phyloP scores from a whole-genome alignment of 1,140 invertebrate species.

The Thaumatotibia leucotreta region DNA sequence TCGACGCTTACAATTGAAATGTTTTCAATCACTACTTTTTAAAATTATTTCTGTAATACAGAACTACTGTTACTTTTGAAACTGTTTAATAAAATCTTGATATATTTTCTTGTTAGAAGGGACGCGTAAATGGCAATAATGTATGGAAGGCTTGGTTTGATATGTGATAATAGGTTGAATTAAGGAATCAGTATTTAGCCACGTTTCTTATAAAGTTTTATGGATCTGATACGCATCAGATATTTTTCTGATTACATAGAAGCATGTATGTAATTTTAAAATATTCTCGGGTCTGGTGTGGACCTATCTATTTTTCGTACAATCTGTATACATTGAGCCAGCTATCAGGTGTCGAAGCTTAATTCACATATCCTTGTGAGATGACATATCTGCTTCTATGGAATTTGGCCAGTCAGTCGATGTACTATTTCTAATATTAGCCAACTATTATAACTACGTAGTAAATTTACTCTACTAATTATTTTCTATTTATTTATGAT shows the following conservation, averaged over 20 bases:
- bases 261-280: constrained; percentile 51
- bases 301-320: constrained; percentile 13
- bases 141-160: constrained; percentile 37
- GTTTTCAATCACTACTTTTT: constrained; percentile 16
- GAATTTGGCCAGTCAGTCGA: constrained; percentile 10
- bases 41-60: constrained; percentile 12
- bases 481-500: constrained; percentile 33
- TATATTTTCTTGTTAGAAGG: constrained; percentile 9
- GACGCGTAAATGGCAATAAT: constrained; percentile 18
- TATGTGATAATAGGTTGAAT: constrained; percentile 67
- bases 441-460: constrained; percentile 16
- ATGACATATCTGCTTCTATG: constrained; percentile 17
- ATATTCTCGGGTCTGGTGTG: neutral
- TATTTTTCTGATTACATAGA: constrained; percentile 54
- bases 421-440: constrained; percentile 23
- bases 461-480: constrained; percentile 19
- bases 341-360: neutral
- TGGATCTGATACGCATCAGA: constrained; percentile 33
- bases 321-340: neutral
- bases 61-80: constrained; percentile 6
- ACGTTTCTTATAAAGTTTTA: constrained; percentile 29
- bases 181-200: constrained; percentile 48
- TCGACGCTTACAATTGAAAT: constrained; percentile 20
- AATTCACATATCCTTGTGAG: constrained; percentile 10
- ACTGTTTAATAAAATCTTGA: constrained; percentile 1